phyloP scores from a whole-genome alignment of 2,888 invertebrate species.

The Aradus depressus region DNA sequence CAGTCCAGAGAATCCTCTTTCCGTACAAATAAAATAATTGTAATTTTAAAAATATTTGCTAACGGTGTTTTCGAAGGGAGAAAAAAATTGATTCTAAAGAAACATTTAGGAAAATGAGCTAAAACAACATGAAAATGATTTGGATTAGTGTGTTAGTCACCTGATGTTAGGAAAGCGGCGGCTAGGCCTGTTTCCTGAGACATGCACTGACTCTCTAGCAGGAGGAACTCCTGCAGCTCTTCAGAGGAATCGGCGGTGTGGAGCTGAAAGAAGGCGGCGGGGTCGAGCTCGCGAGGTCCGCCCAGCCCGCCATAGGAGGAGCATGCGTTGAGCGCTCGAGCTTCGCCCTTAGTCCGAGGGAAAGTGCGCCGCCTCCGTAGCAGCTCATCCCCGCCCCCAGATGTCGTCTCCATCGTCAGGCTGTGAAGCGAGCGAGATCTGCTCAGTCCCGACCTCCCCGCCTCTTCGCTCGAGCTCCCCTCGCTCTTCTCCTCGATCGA shows the following conservation, averaged over 20 bases:
- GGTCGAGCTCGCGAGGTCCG: slow-evolving; percentile 48
- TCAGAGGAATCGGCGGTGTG: slow-evolving; percentile 50
- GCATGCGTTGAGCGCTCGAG: slow-evolving; percentile 10
- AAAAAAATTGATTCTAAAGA: no score
- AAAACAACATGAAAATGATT: neutral
- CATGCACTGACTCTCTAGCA: slow-evolving; percentile 49
- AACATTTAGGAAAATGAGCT: neutral
- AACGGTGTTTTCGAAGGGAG: no score
- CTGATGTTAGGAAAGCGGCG: slow-evolving; percentile 35
- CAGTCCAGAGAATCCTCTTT: no score
- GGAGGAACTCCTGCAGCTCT: slow-evolving; percentile 49
- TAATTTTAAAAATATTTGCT: no score
- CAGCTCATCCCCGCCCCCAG: neutral
- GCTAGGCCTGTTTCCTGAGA: slow-evolving; percentile 41
- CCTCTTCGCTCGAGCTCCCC: slow-evolving; percentile 32
- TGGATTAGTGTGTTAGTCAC: slow-evolving; percentile 24
- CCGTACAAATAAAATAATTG: no score
- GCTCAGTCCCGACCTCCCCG: slow-evolving; percentile 12
- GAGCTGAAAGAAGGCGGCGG: slow-evolving; percentile 45
- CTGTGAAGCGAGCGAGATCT: slow-evolving; percentile 16
- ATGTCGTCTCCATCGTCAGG: neutral
- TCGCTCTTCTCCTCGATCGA: slow-evolving; percentile 50
- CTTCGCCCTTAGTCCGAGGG: slow-evolving; percentile 24
- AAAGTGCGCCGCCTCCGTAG: slow-evolving; percentile 22
- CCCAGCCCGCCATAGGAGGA: slow-evolving; percentile 41